Evolutionary conservation across 2,113 vertebrate species (phyloP), one percentile per base, ranked within the genome.

Genomic region (Triplophysa rosa): DNA sequence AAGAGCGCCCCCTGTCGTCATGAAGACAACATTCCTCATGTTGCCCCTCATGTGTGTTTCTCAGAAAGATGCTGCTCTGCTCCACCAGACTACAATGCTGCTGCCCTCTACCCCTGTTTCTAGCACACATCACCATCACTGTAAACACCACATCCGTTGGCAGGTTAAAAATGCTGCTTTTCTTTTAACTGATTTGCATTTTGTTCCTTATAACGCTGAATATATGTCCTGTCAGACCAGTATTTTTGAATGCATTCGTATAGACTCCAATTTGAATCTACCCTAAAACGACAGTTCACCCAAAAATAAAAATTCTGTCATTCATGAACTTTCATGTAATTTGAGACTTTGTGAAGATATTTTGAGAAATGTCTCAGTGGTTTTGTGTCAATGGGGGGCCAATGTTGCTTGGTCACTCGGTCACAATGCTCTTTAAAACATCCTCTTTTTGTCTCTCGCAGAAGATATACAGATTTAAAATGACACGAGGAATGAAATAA

Each of bases 31-130:
- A 23, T 86, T 29, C 75, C 84, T 0, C 80, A 84, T 0, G 80
- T 83, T 58, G 19, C 82, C 63, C 86, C 87, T 0, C 84, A 56
- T 49, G 84, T 85, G 0, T 85, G 87, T 83, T 86, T 86, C 63
- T 86, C 82, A 14, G 85, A 88, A 0, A 84, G 71, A 11, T 83
- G 81, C 6, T 13, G 80, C 64, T 87, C 88, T 6, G 85, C 88
- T 70, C 87, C 90, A 70, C 91, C 90, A 0, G 88, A 92, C 83
- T 93, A 94, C 86, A 94, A 92, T 80, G 92, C 94, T 0, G 87
- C 90, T 13, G 79, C 93, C 56, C 86, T 93, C 2, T 93, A 91
- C 74, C 90, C 93, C 19, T 88, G 92, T 26, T 90, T 89, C 26
- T 91, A 89, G 63, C 71, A 69, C 63, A 24, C 59, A 12, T 54